These are phyloP conservation scores for Holothuria leucospilota DNA, from an alignment of 53 echinoderm and acorn worm genomes.

Conservation along the genomic window DNA sequence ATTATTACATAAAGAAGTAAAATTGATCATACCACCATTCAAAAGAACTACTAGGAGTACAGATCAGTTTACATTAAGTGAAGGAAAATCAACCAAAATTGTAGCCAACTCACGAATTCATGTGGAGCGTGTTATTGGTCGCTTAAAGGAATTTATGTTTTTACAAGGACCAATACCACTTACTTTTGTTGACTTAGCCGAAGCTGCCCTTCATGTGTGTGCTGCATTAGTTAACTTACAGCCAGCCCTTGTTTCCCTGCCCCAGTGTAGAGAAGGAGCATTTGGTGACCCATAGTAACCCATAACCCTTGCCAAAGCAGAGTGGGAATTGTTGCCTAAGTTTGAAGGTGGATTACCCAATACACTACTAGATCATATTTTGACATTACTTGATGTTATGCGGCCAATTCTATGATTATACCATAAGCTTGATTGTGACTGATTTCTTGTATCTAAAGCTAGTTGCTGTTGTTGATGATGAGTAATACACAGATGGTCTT, in stretches of 20 bases:
- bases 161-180: constrained; percentile 71
- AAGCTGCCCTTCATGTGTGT: constrained; percentile 58
- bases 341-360: constrained; percentile 1
- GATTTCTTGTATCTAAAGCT: constrained; percentile 19
- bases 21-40: constrained; percentile 70
- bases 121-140: constrained; percentile 65
- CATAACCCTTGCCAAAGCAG: too few relatives aligned
- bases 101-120: constrained; percentile 52
- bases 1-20: constrained; percentile 60
- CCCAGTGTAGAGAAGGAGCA: too few relatives aligned
- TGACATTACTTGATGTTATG: constrained; percentile 64
- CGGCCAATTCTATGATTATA: constrained; percentile 47
- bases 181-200: constrained; percentile 60
- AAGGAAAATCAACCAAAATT: constrained; percentile 14
- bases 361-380: constrained; percentile 39
- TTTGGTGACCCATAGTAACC: too few relatives aligned
- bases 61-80: constrained; percentile 45
- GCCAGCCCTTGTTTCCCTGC: constrained; percentile 48
- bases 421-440: constrained; percentile 49
- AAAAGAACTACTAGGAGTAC: constrained; percentile 37
- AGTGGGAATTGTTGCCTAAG: not conserved
- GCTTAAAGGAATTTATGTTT: constrained; percentile 59
- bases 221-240: constrained; percentile 59
- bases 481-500: not conserved
- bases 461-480: constrained; percentile 51